These are phyloP conservation scores for Spialia ferax DNA, from an alignment of 2,888 invertebrate species.

Conservation along the genomic window DNA sequence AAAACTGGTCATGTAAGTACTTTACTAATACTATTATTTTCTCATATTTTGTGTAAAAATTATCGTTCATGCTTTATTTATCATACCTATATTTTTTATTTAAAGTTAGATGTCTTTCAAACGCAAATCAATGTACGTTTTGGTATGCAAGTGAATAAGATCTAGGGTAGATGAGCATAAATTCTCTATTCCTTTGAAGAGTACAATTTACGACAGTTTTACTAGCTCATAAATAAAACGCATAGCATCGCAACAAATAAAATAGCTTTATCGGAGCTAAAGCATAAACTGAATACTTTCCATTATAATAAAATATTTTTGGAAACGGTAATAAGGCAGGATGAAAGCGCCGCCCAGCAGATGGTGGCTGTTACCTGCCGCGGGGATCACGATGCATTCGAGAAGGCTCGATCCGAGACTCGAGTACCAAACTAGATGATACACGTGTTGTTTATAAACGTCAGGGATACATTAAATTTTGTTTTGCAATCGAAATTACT, in stretches of 20 bases:
- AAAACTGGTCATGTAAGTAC: constrained; percentile 89
- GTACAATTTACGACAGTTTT: constrained; percentile 81
- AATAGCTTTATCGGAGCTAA: constrained; percentile 76
- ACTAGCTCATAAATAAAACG: constrained; percentile 77
- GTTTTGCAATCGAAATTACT: constrained; percentile 54
- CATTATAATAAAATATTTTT: constrained; percentile 83
- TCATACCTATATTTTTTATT: too few relatives aligned
- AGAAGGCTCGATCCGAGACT: constrained; percentile 64
- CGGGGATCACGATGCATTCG: constrained; percentile 51
- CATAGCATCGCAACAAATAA: constrained; percentile 76
- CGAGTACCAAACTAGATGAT: constrained; percentile 44
- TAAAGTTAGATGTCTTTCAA: too few relatives aligned
- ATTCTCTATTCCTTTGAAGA: constrained; percentile 75
- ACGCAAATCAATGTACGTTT: constrained; percentile 5
- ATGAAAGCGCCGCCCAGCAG: constrained; percentile 83
- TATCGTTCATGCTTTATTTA: neutral
- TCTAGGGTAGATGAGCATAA: constrained; percentile 65
- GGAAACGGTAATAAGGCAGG: constrained; percentile 78
- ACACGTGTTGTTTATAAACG: constrained; percentile 58
- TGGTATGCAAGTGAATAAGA: constrained; percentile 42
- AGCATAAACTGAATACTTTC: constrained; percentile 72
- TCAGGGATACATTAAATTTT: constrained; percentile 52
- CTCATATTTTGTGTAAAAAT: neutral
- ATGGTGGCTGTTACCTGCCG: constrained; percentile 76
- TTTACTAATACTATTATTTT: neutral